Evolutionary conservation across 2,113 vertebrate species (phyloP).

Genomic region (Proteles cristata): DNA sequence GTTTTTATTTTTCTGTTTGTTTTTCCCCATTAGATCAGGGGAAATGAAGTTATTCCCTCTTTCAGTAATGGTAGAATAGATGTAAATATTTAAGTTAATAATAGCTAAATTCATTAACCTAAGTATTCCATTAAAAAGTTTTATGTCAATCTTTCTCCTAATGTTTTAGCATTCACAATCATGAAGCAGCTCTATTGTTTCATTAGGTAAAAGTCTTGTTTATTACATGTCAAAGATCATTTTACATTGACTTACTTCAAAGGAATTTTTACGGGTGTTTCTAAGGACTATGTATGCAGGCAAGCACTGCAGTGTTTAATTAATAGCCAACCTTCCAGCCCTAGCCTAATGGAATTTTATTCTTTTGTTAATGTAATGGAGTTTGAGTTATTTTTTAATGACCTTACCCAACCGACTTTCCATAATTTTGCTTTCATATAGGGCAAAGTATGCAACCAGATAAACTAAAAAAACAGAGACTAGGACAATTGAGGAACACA

Average conservation of each 20-base stretch:
- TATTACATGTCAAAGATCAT: slow-evolving; percentile 25
- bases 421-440: slow-evolving; percentile 41
- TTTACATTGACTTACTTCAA: slow-evolving; percentile 18
- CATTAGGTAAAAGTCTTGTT: slow-evolving; percentile 53
- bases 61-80: background rate
- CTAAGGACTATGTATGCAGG: background rate
- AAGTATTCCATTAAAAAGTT: slow-evolving; percentile 27
- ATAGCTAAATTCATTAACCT: background rate
- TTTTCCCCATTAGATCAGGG: background rate
- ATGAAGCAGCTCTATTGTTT: background rate
- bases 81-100: background rate
- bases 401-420: slow-evolving; percentile 41
- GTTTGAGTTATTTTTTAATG: slow-evolving; percentile 70
- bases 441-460: background rate
- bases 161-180: background rate
- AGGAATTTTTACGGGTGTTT: background rate
- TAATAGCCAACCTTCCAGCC: slow-evolving; percentile 13
- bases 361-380: slow-evolving; percentile 59
- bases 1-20: background rate
- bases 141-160: background rate
- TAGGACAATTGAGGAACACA: background rate
- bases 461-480: background rate
- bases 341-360: slow-evolving; percentile 21
- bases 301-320: slow-evolving; percentile 16
- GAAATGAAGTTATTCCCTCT: background rate